Evolutionary conservation across 2,113 vertebrate species (phyloP).

Genomic region (Rhinolophus sinicus): DNA sequence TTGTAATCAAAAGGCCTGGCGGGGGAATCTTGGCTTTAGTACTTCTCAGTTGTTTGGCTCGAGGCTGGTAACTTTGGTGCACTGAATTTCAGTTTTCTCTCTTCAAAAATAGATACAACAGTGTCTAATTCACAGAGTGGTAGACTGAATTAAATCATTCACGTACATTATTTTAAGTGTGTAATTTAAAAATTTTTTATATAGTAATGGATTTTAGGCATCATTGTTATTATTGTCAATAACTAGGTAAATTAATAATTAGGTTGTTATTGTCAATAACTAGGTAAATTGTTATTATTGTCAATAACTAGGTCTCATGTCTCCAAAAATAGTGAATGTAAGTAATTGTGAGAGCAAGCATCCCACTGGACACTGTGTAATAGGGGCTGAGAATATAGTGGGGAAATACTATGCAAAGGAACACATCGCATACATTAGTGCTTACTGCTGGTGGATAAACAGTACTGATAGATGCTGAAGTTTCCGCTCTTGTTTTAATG

Average conservation of each 20-base stretch:
- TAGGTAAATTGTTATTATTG: background rate
- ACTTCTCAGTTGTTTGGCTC: background rate
- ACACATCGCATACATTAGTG: background rate
- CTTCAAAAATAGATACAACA: background rate
- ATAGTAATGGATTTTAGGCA: background rate
- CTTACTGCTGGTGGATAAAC: background rate
- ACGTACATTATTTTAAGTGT: background rate
- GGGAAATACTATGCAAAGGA: background rate
- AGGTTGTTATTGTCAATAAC: background rate
- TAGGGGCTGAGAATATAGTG: background rate
- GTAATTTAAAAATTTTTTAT: background rate
- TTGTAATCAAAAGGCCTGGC: background rate
- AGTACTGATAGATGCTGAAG: background rate
- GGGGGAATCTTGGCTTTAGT: background rate
- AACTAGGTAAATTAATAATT: too few species aligned
- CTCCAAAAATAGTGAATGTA: background rate
- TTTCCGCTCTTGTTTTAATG: background rate
- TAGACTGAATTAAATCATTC: background rate
- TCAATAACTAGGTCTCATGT: background rate
- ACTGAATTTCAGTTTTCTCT: background rate
- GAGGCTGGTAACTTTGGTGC: background rate
- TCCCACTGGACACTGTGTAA: background rate
- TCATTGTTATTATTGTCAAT: background rate
- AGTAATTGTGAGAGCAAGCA: background rate
- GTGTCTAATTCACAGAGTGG: background rate